Conservation (phyloP, 1,140 invertebrate genomes). For the Pristionchus pacificus region DNA sequence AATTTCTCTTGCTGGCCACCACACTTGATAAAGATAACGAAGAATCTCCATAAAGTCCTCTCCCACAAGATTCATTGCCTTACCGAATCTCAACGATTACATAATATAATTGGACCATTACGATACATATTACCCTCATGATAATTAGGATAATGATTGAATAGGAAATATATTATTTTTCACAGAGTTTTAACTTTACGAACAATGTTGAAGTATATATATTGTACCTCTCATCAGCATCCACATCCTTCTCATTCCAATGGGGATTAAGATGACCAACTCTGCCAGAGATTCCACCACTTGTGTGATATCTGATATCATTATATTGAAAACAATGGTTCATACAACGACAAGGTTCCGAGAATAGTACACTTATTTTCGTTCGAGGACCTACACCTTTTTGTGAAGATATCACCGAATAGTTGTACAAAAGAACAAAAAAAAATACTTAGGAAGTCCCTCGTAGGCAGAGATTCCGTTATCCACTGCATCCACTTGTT, state of each 20-base stretch:
- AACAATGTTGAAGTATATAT: neutral
- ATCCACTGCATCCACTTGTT: slow-evolving; percentile 92
- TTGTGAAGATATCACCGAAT: slow-evolving; percentile 1
- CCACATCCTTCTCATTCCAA: slow-evolving; percentile 70
- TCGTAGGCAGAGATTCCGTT: slow-evolving; percentile 79
- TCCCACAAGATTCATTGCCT: slow-evolving; percentile 75
- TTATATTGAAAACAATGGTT: slow-evolving; percentile 14
- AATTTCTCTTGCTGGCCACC: slow-evolving; percentile 75
- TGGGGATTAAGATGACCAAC: slow-evolving; percentile 75
- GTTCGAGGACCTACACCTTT: neutral
- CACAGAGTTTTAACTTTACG: too few relatives aligned
- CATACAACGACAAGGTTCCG: slow-evolving; percentile 30
- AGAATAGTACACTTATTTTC: slow-evolving; percentile 14
- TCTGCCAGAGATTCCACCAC: slow-evolving; percentile 61
- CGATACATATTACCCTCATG: too few relatives aligned
- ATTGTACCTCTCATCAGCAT: slow-evolving; percentile 34
- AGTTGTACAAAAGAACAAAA: too few relatives aligned
- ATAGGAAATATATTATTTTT: too few relatives aligned
- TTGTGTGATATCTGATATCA: slow-evolving; percentile 24
- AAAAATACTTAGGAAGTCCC: slow-evolving; percentile 69
- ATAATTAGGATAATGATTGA: too few relatives aligned
- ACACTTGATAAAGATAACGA: slow-evolving; percentile 60
- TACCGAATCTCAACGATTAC: slow-evolving; percentile 57
- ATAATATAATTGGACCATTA: too few relatives aligned
- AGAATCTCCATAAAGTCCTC: slow-evolving; percentile 31